A percentile compares a stretch with the other conserved stretches of the same genome.
Conservation (phyloP, 2,113 vertebrate genomes). For the Podilymbus podiceps region DNA sequence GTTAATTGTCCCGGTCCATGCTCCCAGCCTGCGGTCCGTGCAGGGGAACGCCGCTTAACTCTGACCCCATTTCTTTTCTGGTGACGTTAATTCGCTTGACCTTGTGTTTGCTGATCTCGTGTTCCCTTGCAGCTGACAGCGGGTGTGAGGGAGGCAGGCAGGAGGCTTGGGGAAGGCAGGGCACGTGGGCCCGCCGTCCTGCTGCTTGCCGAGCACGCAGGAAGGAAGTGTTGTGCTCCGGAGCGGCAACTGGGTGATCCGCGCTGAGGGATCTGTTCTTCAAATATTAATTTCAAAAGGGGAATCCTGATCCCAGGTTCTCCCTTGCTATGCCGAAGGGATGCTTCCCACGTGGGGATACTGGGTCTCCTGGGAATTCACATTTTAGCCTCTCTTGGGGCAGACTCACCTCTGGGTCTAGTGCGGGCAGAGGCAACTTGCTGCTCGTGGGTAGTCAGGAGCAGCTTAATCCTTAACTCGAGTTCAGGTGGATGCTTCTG, state of each 20-base stretch:
- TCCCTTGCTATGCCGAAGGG: neutral
- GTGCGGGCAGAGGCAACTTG: neutral
- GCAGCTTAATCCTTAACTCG: neutral
- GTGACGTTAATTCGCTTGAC: neutral
- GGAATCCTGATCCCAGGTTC: neutral
- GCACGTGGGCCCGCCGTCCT: neutral
- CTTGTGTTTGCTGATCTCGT: neutral
- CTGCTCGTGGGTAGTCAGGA: neutral
- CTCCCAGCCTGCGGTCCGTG: neutral
- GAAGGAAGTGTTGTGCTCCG: rapidly evolving
- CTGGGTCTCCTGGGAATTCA: neutral
- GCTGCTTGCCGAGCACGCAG: rapidly evolving
- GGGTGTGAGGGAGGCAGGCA: neutral
- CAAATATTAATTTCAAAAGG: neutral
- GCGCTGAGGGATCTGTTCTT: rapidly evolving
- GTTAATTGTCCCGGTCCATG: neutral
- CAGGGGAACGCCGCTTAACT: neutral
- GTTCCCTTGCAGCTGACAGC: neutral
- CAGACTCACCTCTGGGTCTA: neutral
- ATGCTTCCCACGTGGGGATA: rapidly evolving
- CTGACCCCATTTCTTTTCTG: neutral
- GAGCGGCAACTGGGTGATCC: rapidly evolving
- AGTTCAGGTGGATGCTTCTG: neutral
- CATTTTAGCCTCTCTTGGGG: rapidly evolving
- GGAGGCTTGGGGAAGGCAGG: neutral